These are phyloP conservation scores for Bubo scandiacus DNA, from an alignment of 2,113 vertebrate genomes.

Conservation along the genomic window DNA sequence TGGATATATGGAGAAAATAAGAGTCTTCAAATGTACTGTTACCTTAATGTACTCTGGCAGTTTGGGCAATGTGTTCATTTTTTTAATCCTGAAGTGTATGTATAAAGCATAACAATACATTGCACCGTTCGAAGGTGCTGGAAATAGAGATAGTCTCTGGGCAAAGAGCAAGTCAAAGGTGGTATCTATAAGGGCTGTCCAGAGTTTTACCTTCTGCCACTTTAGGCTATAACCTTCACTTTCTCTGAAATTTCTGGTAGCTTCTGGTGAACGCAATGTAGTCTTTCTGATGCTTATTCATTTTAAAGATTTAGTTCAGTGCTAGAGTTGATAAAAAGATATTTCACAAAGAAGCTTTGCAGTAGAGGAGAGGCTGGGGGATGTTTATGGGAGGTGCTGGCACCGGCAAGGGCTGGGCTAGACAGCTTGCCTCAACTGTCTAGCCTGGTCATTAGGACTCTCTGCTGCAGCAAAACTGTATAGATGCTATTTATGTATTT, in stretches of 20 bases:
- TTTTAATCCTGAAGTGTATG: background rate
- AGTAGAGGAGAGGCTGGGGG: background rate
- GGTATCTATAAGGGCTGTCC: background rate
- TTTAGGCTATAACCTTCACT: fast-evolving
- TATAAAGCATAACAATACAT: background rate
- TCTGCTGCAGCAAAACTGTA: background rate
- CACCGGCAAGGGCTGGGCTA: too few relatives aligned
- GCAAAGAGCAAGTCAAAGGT: background rate
- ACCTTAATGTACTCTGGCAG: background rate
- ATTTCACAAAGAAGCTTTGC: background rate
- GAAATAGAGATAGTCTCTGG: background rate
- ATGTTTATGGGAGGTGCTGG: fast-evolving
- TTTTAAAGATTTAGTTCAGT: fast-evolving
- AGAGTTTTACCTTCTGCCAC: background rate
- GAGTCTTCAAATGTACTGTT: background rate
- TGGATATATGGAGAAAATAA: background rate
- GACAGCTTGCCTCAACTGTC: fast-evolving
- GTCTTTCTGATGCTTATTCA: background rate
- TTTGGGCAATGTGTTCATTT: background rate
- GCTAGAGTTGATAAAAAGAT: background rate
- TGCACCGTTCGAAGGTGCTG: fast-evolving
- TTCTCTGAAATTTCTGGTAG: background rate
- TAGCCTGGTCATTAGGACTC: fast-evolving
- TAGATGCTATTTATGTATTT: fast-evolving
- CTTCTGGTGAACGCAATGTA: background rate